Percentiles rank a stretch among this genome's conserved stretches.
phyloP scores from a whole-genome alignment of 2,888 invertebrate genomes.

The Idaea aversata region DNA sequence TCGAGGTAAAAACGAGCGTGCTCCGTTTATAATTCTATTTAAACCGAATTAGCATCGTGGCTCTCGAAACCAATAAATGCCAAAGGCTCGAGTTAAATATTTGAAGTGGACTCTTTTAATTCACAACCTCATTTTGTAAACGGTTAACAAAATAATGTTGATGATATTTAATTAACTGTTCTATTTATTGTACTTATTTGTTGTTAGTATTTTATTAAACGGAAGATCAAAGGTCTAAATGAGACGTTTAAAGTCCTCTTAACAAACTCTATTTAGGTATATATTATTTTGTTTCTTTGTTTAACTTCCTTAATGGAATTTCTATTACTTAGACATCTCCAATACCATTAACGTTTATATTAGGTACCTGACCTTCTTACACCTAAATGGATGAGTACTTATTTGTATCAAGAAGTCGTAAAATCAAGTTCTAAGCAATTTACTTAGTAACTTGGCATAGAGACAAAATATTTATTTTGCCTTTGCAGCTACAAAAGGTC shows the following conservation, averaged over 20 bases:
- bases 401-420: too few relatives aligned
- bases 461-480: too few relatives aligned
- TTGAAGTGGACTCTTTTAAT: not conserved
- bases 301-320: too few relatives aligned
- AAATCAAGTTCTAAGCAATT: too few relatives aligned
- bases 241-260: not conserved
- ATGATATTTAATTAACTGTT: not conserved
- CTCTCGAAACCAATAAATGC: not conserved
- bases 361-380: too few relatives aligned
- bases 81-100: not conserved
- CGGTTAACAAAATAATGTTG: not conserved
- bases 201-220: not conserved
- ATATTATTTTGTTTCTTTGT: not conserved
- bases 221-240: not conserved
- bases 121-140: not conserved
- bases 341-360: too few relatives aligned
- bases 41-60: not conserved
- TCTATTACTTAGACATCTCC: too few relatives aligned
- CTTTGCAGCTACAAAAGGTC: too few relatives aligned
- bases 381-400: too few relatives aligned
- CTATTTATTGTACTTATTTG: not conserved
- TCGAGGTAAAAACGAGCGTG: not conserved
- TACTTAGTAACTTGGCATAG: too few relatives aligned
- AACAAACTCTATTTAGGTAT: too few relatives aligned
- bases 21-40: not conserved